Evolutionary conservation across 1,140 invertebrate genomes (phyloP).

Genomic region (Pantala flavescens): DNA sequence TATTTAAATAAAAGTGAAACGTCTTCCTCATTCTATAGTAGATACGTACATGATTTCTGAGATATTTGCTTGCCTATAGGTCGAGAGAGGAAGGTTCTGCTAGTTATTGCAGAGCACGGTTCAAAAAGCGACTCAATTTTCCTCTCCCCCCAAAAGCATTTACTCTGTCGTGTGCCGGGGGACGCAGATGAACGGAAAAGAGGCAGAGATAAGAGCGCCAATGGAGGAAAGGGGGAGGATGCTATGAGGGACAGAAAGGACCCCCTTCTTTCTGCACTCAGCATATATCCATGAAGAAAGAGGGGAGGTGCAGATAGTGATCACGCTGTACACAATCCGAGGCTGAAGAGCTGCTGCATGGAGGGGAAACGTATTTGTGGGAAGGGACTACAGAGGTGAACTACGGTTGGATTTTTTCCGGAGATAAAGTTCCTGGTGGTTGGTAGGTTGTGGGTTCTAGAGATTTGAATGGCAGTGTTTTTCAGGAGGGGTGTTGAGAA

Average conservation of each 20-base stretch:
- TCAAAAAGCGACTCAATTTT: too few relatives aligned
- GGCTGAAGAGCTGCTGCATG: constrained; percentile 6
- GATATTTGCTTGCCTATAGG: too few relatives aligned
- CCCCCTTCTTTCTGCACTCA: neutral
- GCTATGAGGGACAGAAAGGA: constrained; percentile 7
- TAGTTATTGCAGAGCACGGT: too few relatives aligned
- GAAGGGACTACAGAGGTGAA: neutral
- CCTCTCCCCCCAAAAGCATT: neutral
- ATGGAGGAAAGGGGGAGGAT: neutral
- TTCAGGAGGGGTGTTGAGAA: neutral
- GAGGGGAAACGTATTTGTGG: neutral
- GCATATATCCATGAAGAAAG: neutral
- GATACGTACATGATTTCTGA: too few relatives aligned
- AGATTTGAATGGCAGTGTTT: neutral
- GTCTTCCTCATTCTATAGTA: too few relatives aligned
- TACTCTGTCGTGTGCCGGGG: neutral
- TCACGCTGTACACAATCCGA: neutral
- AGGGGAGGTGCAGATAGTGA: neutral
- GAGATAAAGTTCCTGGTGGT: neutral
- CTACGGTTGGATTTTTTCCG: constrained; percentile 1
- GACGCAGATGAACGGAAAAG: neutral
- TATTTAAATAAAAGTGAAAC: too few relatives aligned
- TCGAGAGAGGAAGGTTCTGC: too few relatives aligned
- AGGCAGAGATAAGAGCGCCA: neutral
- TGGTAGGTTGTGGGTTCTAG: neutral